These are phyloP conservation scores for Calcarius lapponicus DNA, from an alignment of 2,797 vertebrate species.

Conservation along the genomic window DNA sequence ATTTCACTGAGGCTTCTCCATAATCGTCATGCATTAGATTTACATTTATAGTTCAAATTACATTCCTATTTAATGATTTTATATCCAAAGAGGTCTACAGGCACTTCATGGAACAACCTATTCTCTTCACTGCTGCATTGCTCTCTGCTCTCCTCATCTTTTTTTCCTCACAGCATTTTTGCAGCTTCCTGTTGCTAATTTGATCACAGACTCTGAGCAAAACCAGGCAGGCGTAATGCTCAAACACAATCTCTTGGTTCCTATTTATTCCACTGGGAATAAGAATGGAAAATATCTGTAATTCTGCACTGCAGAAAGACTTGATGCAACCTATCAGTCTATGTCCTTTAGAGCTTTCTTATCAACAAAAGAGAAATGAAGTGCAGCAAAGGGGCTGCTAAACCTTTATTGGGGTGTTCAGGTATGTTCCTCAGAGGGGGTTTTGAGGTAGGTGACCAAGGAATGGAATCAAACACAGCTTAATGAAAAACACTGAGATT, in stretches of 20 bases:
- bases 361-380: background rate
- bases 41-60: background rate
- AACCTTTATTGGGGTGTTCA: background rate
- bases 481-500: background rate
- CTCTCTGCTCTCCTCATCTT: background rate
- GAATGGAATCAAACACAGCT: background rate
- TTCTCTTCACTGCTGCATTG: background rate
- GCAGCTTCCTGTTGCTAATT: slow-evolving; percentile 9
- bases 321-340: background rate
- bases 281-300: background rate
- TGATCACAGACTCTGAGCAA: background rate
- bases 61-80: background rate
- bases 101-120: background rate
- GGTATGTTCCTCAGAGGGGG: background rate
- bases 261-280: background rate
- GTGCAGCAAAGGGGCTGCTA: background rate
- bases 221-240: background rate
- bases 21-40: background rate
- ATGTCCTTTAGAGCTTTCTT: background rate
- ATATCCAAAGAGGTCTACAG: background rate
- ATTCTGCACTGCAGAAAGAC: background rate
- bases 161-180: background rate
- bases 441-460: background rate
- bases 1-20: background rate
- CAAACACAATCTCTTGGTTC: background rate